Conservation (phyloP, 1,140 invertebrate genomes). For the Calycopis cecrops region DNA sequence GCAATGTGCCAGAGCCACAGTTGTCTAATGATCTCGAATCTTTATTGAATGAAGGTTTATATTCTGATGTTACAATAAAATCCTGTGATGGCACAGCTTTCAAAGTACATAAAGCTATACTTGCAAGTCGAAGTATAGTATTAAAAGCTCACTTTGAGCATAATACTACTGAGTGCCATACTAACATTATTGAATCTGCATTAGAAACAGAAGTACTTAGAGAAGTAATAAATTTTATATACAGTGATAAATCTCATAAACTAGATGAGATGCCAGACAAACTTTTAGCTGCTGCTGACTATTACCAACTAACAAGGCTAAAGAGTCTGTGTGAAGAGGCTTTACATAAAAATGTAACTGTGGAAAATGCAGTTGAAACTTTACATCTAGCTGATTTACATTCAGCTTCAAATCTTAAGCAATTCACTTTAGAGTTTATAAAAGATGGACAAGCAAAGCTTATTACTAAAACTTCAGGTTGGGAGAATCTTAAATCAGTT, state of each 20-base stretch:
- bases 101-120: conserved; percentile 61
- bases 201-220: conserved; percentile 78
- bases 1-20: conserved; percentile 43
- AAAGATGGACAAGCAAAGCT: conserved; percentile 63
- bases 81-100: conserved; percentile 53
- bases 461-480: conserved; percentile 61
- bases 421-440: conserved; percentile 59
- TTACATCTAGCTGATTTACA: conserved; percentile 60
- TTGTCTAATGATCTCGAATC: conserved; percentile 61
- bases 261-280: conserved; percentile 66
- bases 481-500: conserved; percentile 55
- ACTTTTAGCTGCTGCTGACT: conserved; percentile 67
- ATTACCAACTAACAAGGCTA: conserved; percentile 59
- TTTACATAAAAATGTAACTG: conserved; percentile 60
- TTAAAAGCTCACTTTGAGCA: conserved; percentile 84
- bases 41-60: conserved; percentile 51
- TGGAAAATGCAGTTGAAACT: conserved; percentile 64
- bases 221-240: conserved; percentile 81
- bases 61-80: conserved; percentile 63
- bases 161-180: conserved; percentile 79
- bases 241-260: conserved; percentile 79
- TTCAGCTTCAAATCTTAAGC: conserved; percentile 51
- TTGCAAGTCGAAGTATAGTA: conserved; percentile 76
- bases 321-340: conserved; percentile 64
- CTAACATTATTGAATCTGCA: conserved; percentile 75